Evolutionary conservation across 2,888 invertebrate species (phyloP).

Genomic region (Aphelenchoides bicaudatus): DNA sequence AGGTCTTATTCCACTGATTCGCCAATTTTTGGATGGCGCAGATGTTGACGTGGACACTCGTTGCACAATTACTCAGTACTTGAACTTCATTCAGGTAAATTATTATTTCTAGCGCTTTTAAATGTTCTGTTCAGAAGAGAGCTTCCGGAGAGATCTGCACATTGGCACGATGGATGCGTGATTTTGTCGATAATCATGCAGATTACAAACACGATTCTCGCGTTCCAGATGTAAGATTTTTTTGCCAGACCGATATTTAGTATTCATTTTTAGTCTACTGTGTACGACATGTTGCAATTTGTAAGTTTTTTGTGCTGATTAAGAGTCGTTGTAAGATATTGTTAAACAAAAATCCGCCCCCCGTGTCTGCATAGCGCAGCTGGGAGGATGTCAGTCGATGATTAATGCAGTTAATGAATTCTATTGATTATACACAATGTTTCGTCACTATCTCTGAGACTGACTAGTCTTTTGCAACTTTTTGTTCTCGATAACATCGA

Average conservation of each 20-base stretch:
- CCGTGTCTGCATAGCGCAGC: too few species aligned
- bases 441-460: slow-evolving; percentile 12
- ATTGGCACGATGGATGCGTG: slow-evolving; percentile 88
- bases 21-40: slow-evolving; percentile 86
- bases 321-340: too few species aligned
- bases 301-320: slow-evolving; percentile 34
- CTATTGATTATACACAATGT: neutral
- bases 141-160: slow-evolving; percentile 82
- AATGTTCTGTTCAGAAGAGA: slow-evolving; percentile 74
- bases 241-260: too few species aligned
- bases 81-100: slow-evolving; percentile 72
- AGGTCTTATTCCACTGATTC: slow-evolving; percentile 86
- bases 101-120: neutral
- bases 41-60: slow-evolving; percentile 95
- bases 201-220: slow-evolving; percentile 74
- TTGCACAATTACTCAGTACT: slow-evolving; percentile 92
- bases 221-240: slow-evolving; percentile 79
- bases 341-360: too few species aligned
- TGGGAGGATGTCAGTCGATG: neutral
- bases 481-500: neutral
- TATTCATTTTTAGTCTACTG: too few species aligned
- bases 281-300: slow-evolving; percentile 75
- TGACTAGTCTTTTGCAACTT: neutral
- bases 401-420: too few species aligned
- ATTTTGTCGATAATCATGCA: slow-evolving; percentile 81